These are phyloP conservation scores for Hemicentrotus pulcherrimus DNA, from an alignment of 35 echinoderm and acorn worm genomes.

Conservation along the genomic window DNA sequence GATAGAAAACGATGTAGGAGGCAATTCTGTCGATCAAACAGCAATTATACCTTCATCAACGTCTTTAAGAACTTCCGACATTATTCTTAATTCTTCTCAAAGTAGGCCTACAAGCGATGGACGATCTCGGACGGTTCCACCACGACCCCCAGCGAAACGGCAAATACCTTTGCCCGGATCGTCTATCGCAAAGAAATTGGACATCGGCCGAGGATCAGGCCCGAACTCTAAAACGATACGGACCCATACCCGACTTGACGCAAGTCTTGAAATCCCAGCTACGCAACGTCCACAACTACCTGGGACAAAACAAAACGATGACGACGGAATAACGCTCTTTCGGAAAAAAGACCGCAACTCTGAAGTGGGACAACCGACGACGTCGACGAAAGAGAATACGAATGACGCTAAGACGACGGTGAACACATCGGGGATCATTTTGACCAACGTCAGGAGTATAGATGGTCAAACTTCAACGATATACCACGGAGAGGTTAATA, in stretches of 20 bases:
- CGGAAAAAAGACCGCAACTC: neutral
- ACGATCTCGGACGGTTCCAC: neutral
- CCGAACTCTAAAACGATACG: constrained; percentile 17
- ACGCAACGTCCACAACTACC: constrained; percentile 7
- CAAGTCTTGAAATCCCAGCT: constrained; percentile 27
- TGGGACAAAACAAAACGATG: neutral
- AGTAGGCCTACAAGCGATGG: neutral
- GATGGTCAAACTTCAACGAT: neutral
- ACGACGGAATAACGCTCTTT: neutral
- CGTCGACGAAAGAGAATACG: neutral
- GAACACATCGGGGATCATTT: neutral
- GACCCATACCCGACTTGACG: constrained; percentile 36
- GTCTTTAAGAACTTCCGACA: neutral
- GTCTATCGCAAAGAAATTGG: neutral
- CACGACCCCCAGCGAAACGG: neutral
- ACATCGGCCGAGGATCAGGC: neutral
- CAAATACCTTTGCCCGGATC: neutral
- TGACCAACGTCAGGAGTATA: neutral
- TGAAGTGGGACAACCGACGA: neutral
- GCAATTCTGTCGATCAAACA: neutral
- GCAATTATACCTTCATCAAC: neutral
- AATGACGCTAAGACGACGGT: neutral
- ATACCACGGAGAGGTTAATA: no score
- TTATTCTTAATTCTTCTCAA: neutral
- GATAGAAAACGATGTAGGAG: neutral